Conservation (phyloP, 2,888 invertebrate genomes). For the Fabriciana adippe region DNA sequence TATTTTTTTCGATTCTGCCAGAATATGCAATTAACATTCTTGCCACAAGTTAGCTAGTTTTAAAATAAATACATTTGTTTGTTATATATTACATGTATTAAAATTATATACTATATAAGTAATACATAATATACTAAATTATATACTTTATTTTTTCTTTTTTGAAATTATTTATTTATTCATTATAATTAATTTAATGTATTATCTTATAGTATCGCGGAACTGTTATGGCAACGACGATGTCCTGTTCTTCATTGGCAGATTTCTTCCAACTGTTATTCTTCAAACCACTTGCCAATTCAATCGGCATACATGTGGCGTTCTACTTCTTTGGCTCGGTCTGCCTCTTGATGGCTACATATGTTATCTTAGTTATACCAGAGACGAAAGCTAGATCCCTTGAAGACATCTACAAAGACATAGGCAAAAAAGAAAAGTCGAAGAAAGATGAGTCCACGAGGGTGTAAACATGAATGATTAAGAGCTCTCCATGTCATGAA, state of each 20-base stretch:
- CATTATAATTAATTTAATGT: too few relatives aligned
- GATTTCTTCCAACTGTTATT: slow-evolving; percentile 63
- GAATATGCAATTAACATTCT: too few relatives aligned
- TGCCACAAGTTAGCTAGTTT: too few relatives aligned
- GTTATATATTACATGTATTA: too few relatives aligned
- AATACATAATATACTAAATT: not conserved
- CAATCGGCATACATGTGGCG: slow-evolving; percentile 57
- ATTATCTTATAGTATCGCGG: slow-evolving; percentile 60
- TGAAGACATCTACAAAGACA: slow-evolving; percentile 58
- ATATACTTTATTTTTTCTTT: too few relatives aligned
- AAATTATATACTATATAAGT: not conserved
- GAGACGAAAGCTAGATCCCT: slow-evolving; percentile 60
- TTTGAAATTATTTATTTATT: slow-evolving; percentile 1
- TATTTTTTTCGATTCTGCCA: too few relatives aligned
- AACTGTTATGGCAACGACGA: slow-evolving; percentile 61
- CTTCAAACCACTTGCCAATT: slow-evolving; percentile 61
- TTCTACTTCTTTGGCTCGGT: slow-evolving; percentile 63
- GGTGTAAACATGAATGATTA: not conserved
- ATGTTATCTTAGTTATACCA: slow-evolving; percentile 56
- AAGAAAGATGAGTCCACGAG: not conserved
- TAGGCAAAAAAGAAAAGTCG: slow-evolving; percentile 1
- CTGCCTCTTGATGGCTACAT: slow-evolving; percentile 55
- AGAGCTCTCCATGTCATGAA: too few relatives aligned
- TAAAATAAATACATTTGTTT: too few relatives aligned
- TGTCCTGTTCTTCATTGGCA: slow-evolving; percentile 53